Evolutionary conservation across 2,888 invertebrate species (phyloP), one percentile per base, ranked within the genome.

Genomic region (Apodemia mormo): DNA sequence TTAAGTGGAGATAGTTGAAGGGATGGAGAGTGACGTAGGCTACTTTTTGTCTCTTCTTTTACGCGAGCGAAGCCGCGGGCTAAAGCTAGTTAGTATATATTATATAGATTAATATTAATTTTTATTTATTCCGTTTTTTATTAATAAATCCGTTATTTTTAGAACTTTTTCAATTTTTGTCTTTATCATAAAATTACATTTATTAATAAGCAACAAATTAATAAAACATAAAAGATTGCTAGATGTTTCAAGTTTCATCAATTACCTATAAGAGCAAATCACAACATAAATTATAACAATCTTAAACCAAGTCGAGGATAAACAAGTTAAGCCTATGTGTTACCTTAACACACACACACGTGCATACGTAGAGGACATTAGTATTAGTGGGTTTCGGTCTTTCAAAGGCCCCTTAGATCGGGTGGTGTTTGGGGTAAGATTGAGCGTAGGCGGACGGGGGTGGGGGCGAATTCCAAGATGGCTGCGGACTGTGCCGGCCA

Each of bases 341-440:
- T 61, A 80, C 79, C 77, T 76, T 76, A 75, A 77, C 75, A 74
- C 76, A 76, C 79, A 22, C 22, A 79, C 78, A 76, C 75, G 75
- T 75, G 72, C 79, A 81, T 86, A 85, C 85, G 84, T 86, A 85
- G 84, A 87, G 89, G 86, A 87, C 91, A 92, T 92, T 91, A 92
- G 92, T 92, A 92, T 92, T 92, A 93, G 92, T 89, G 83, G 86
- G 90, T 85, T 92, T 93, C 92, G 92, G 92, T 90, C 90, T 90
- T 90, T 89, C 80, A 89, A 88, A 89, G 88, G 86, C 91, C 90
- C 92, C 91, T 90, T 87, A 86, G 87, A 88, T 90, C 87, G 90
- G 84, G 92, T 90, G 88, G 91, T 83, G 88, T 88, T 87, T 84
- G 89, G 91, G 90, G 91, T 90, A 90, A 90, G 90, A 89, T 86